phyloP scores from a whole-genome alignment of 2,888 invertebrate species.

The Pachliopta kotzebuea region DNA sequence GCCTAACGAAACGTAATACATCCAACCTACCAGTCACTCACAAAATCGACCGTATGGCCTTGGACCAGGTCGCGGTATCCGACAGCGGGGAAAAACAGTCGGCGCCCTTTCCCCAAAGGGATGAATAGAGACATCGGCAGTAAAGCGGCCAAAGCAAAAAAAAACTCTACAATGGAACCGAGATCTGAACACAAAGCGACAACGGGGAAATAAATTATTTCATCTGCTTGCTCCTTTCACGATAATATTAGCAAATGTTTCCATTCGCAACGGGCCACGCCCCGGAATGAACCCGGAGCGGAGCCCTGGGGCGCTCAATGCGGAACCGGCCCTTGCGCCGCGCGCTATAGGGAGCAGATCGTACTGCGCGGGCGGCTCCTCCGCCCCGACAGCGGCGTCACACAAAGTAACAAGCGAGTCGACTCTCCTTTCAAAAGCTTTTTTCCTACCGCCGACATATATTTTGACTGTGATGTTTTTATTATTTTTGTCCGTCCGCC shows the following conservation, averaged over 20 bases:
- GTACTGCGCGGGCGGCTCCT: no score
- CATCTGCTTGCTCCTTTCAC: constrained; percentile 78
- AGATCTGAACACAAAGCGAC: constrained; percentile 78
- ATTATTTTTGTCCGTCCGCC: constrained; percentile 75
- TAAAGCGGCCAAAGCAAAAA: constrained; percentile 67
- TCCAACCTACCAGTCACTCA: constrained; percentile 9
- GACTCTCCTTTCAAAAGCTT: constrained; percentile 67
- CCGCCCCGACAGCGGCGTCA: constrained; percentile 46
- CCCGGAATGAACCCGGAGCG: constrained; percentile 56
- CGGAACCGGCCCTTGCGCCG: no score
- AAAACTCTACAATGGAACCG: constrained; percentile 70
- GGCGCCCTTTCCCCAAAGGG: constrained; percentile 65
- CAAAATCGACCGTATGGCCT: constrained; percentile 10
- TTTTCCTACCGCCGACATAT: constrained; percentile 69
- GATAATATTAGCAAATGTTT: constrained; percentile 81
- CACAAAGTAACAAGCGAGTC: constrained; percentile 73
- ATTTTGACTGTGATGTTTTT: constrained; percentile 81
- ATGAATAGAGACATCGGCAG: constrained; percentile 73
- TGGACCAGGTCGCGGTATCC: constrained; percentile 23
- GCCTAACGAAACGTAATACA: constrained; percentile 40
- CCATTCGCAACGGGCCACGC: constrained; percentile 77
- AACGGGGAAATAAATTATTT: constrained; percentile 78
- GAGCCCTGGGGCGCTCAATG: constrained; percentile 37
- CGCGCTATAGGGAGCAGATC: no score
- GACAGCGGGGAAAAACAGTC: constrained; percentile 41